Evolutionary conservation across 2,113 vertebrate species (phyloP).

Genomic region (Callaeas wilsoni): DNA sequence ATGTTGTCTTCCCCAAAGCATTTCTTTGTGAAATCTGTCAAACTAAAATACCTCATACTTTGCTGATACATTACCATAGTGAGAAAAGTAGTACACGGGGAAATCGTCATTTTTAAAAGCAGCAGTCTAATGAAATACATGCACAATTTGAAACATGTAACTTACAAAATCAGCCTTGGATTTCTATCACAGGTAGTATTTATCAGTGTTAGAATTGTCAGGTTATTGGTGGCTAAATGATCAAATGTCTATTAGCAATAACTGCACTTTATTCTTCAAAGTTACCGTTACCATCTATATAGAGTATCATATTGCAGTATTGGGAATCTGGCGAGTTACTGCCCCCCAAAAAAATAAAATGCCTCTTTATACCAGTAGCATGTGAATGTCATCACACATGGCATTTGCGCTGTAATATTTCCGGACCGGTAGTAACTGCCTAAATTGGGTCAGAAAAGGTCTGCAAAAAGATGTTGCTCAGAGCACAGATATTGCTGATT

Average conservation of each 20-base stretch:
- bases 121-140: background rate
- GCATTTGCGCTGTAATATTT: background rate
- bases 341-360: background rate
- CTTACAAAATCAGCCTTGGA: background rate
- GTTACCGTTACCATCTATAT: background rate
- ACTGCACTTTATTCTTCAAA: background rate
- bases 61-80: background rate
- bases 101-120: background rate
- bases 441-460: background rate
- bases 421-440: background rate
- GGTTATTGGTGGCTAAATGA: background rate
- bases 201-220: background rate
- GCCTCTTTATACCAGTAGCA: background rate
- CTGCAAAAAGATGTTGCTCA: background rate
- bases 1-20: background rate
- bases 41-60: background rate
- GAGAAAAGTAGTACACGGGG: slow-evolving; percentile 1
- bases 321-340: background rate
- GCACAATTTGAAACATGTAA: background rate
- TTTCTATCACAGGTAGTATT: background rate
- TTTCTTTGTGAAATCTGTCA: slow-evolving; percentile 31
- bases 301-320: background rate
- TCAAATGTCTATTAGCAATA: background rate
- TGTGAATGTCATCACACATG: background rate
- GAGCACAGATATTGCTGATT: background rate